Conservation (phyloP, 2,888 invertebrate genomes). For the Cosmia pyralina region DNA sequence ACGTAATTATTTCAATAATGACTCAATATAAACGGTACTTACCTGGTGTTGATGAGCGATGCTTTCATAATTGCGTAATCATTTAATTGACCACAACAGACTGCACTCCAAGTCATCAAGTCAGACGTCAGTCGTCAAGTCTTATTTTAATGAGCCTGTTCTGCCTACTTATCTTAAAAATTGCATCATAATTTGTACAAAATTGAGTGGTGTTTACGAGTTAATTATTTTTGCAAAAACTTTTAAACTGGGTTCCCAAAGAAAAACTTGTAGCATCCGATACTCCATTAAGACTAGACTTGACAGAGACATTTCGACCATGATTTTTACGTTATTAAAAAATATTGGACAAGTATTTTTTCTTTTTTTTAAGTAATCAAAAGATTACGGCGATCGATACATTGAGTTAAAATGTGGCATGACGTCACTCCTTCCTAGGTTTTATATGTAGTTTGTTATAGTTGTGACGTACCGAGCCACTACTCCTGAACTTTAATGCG, state of each 20-base stretch:
- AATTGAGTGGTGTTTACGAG: background rate
- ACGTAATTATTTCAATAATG: background rate
- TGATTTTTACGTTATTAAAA: no score
- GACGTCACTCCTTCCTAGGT: no score
- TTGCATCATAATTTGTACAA: background rate
- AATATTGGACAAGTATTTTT: no score
- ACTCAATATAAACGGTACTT: conserved; percentile 2
- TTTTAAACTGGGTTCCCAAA: no score
- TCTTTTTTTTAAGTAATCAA: no score
- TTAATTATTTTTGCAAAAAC: background rate
- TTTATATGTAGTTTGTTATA: no score
- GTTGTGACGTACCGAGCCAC: no score
- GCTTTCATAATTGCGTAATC: background rate
- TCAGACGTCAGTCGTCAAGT: background rate
- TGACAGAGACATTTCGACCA: no score
- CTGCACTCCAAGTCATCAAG: background rate
- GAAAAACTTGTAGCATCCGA: background rate
- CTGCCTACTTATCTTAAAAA: background rate
- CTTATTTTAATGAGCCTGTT: background rate
- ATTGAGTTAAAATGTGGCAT: no score
- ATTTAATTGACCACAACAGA: background rate
- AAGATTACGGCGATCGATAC: no score
- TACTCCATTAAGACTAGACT: background rate
- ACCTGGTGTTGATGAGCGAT: background rate
- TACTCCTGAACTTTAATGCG: no score